Evolutionary conservation across 2,113 vertebrate species (phyloP), one percentile per base, ranked within the genome.

Genomic region (Equus przewalskii): DNA sequence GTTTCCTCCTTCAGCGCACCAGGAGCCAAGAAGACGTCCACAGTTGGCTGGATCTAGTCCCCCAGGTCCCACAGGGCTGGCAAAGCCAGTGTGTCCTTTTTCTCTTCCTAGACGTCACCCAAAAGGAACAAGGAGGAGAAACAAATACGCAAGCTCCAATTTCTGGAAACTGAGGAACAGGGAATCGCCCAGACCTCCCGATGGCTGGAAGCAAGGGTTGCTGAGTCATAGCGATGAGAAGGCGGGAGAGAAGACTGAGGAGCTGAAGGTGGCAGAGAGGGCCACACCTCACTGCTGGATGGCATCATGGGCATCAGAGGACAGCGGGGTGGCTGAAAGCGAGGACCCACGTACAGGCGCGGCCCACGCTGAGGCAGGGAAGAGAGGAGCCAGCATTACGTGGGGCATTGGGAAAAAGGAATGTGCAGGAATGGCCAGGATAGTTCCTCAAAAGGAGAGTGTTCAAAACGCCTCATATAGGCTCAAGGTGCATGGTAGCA

Each of bases 361-460:
- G 0, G 64, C 18, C 64, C 0, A 13, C 36, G 2, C 36, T 10
- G 6, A 72, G 67, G 21, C 6, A 10, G 49, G 62, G 76, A 16
- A 33, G 49, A 69, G 14, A 13, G 28, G 33, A 30, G 7, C 3
- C 2, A 16, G 24, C 5, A 36, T 18, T 36, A 4, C 36, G 22
- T 3, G 18, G 10, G 13, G 1, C 1, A 0, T 14, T 1, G 4
- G 81, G 73, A 28, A 41, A 28, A 26, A 54, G 0, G 14, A 33
- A 22, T 0, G 6, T 60, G 2, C 28, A 4, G 36, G 70, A 16
- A 21, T 7, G 22, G 24, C 13, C 3, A 2, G 85, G 44, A 41
- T 2, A 2, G 5, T 51, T 51, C 36, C 19, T 46, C 21, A 51
- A 24, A 11, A 1, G 15, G 13, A 60, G 26, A n/a, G 41, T n/a